Evolutionary conservation across 2,113 vertebrate species (phyloP).

Genomic region (Triplophysa siluroides): DNA sequence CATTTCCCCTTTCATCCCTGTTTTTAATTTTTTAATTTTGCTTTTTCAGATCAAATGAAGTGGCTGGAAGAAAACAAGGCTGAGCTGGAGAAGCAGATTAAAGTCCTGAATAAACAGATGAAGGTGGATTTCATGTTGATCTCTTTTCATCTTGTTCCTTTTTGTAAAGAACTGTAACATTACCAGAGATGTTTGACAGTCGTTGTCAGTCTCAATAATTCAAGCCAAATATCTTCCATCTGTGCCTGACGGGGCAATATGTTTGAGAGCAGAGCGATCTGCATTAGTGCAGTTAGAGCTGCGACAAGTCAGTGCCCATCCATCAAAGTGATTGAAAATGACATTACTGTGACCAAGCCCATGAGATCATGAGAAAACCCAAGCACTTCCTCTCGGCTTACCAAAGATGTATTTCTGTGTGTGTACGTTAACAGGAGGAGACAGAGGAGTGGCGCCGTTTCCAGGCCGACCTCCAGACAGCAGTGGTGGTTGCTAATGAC

Average conservation of each 20-base stretch:
- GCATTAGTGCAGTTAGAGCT: not conserved
- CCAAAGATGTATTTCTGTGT: not conserved
- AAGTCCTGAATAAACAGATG: slow-evolving; percentile 83
- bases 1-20: not conserved
- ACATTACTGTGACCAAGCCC: slow-evolving; percentile 1
- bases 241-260: not conserved
- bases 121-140: slow-evolving; percentile 76
- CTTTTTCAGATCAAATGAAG: slow-evolving; percentile 80
- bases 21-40: not conserved
- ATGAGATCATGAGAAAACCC: not conserved
- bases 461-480: slow-evolving; percentile 96
- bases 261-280: not conserved
- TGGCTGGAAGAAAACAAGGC: slow-evolving; percentile 90
- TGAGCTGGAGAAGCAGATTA: slow-evolving; percentile 88
- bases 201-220: not conserved
- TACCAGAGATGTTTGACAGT: slow-evolving; percentile 5
- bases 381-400: not conserved
- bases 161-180: not conserved
- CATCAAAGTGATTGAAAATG: slow-evolving; percentile 3
- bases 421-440: slow-evolving; percentile 79
- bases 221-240: slow-evolving; percentile 8
- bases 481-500: slow-evolving; percentile 96
- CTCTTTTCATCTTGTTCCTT: not conserved
- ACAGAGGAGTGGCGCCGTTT: slow-evolving; percentile 93
- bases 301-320: not conserved